These are phyloP conservation scores for Drosophila lacicola DNA, from an alignment of 2,888 invertebrate species.

Conservation along the genomic window DNA sequence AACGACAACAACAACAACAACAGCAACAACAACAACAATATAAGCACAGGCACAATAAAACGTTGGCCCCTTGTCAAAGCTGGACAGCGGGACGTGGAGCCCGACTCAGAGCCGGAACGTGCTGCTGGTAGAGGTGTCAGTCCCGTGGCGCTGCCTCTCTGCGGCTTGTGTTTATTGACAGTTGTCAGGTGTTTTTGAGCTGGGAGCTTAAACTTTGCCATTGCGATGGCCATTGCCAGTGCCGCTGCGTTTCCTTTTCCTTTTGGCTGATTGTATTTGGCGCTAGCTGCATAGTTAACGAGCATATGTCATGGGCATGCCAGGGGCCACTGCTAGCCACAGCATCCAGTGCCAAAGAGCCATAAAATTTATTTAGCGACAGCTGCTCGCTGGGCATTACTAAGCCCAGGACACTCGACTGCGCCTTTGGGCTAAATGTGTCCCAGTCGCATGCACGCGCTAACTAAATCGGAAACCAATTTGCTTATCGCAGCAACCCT, in stretches of 20 bases:
- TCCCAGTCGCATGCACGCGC: conserved; percentile 42
- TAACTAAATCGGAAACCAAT: conserved; percentile 74
- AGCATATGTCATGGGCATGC: conserved; percentile 33
- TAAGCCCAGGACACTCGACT: conserved; percentile 20
- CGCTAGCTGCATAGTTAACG: conserved; percentile 54
- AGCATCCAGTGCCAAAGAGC: conserved; percentile 26
- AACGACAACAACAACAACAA: not conserved
- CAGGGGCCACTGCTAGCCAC: not conserved
- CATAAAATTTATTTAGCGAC: conserved; percentile 52
- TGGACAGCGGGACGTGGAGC: conserved; percentile 10
- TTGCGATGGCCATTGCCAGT: conserved; percentile 12
- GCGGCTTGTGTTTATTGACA: conserved; percentile 47
- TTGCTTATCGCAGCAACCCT: conserved; percentile 57
- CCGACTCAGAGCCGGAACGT: not conserved
- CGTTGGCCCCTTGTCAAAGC: conserved; percentile 31
- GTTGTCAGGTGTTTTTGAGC: conserved; percentile 54
- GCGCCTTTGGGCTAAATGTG: conserved; percentile 46
- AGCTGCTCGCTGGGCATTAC: conserved; percentile 36
- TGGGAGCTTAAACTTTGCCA: conserved; percentile 50
- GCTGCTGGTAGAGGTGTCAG: not conserved
- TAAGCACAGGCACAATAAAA: not conserved
- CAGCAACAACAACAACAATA: too few relatives aligned
- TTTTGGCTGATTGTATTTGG: conserved; percentile 20
- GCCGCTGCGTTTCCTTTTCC: not conserved
- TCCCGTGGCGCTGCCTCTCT: conserved; percentile 4